phyloP scores from a whole-genome alignment of 2,888 invertebrate species.

The Orgyia antiqua region DNA sequence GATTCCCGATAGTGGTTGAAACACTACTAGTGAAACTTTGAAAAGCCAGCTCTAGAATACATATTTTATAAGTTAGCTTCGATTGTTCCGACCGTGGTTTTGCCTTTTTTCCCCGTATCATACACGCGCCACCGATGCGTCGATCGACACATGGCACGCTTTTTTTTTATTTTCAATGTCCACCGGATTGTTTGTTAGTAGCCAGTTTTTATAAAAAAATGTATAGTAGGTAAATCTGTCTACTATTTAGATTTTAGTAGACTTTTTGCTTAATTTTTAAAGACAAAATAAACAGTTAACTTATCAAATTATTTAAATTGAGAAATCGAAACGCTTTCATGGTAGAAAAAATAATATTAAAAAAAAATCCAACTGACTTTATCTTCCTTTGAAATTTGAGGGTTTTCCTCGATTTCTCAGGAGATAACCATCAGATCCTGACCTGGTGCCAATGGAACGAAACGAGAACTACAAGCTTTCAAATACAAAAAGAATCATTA shows the following conservation, averaged over 20 bases:
- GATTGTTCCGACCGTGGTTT: slow-evolving; percentile 70
- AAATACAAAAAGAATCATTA: no score
- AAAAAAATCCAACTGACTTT: no score
- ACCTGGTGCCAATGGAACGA: no score
- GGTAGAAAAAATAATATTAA: no score
- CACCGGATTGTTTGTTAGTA: slow-evolving; percentile 54
- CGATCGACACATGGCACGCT: slow-evolving; percentile 60
- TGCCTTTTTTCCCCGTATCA: slow-evolving; percentile 50
- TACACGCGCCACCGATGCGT: slow-evolving; percentile 59
- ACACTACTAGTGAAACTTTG: slow-evolving; percentile 63
- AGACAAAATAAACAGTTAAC: no score
- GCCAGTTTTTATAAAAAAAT: slow-evolving; percentile 33
- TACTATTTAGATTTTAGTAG: slow-evolving; percentile 9
- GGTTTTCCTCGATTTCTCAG: no score
- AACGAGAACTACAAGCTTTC: no score
- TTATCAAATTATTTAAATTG: no score
- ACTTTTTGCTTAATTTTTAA: no score
- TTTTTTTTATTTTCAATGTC: slow-evolving; percentile 53
- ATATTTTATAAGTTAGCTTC: slow-evolving; percentile 77
- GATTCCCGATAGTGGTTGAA: slow-evolving; percentile 71
- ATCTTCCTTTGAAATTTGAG: no score
- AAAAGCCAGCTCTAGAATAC: slow-evolving; percentile 67
- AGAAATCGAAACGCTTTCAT: no score
- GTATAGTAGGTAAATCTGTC: slow-evolving; percentile 11
- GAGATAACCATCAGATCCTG: no score